phyloP scores from a whole-genome alignment of 2,888 invertebrate species.

The Lymantria dispar region DNA sequence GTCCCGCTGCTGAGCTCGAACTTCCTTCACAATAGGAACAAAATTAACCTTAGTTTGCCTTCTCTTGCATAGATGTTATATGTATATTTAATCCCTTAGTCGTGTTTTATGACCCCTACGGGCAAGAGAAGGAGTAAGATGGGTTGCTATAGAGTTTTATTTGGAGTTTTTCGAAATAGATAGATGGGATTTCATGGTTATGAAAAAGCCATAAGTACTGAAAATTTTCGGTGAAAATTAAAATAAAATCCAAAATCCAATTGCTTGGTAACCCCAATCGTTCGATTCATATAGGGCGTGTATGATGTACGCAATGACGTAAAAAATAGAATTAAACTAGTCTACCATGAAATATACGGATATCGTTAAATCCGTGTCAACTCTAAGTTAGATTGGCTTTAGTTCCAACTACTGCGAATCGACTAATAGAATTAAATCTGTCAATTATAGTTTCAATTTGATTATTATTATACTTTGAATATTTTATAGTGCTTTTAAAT shows the following conservation, averaged over 20 bases:
- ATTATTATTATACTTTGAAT: conserved; percentile 11
- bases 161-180: too few species aligned
- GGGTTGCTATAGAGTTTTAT: too few species aligned
- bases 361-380: conserved; percentile 55
- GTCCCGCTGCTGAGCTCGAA: too few species aligned
- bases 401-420: conserved; percentile 8
- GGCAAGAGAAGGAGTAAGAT: too few species aligned
- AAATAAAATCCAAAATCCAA: background rate
- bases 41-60: too few species aligned
- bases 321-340: conserved; percentile 70
- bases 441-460: conserved; percentile 27
- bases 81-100: too few species aligned
- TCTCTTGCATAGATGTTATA: too few species aligned
- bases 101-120: too few species aligned
- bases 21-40: too few species aligned
- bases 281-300: conserved; percentile 28
- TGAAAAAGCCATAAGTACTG: too few species aligned
- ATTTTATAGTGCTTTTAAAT: background rate
- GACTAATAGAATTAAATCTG: conserved; percentile 30
- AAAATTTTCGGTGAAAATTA: too few species aligned
- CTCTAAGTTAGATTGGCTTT: conserved; percentile 22
- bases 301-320: conserved; percentile 50
- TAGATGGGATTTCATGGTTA: too few species aligned
- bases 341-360: conserved; percentile 65
- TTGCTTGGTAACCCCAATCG: conserved; percentile 1